These are phyloP conservation scores for Corythornis madagascariensis DNA, from an alignment of 2,113 vertebrate genomes.

Conservation along the genomic window DNA sequence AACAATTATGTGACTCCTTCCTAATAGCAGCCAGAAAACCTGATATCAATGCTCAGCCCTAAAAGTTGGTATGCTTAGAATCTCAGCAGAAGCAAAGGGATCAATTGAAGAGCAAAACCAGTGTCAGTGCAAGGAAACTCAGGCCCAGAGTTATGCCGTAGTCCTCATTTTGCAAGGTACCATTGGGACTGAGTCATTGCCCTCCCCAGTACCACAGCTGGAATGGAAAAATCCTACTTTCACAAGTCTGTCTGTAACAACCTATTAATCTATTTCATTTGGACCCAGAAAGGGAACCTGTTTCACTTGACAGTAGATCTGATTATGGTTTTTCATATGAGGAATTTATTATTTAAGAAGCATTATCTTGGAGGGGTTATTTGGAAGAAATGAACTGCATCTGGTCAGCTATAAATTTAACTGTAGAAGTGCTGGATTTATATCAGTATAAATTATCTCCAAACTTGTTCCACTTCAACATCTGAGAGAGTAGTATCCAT, in stretches of 20 bases:
- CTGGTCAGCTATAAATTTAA: not conserved
- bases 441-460: not conserved
- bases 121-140: not conserved
- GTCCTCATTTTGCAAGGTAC: not conserved
- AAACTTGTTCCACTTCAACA: fast-evolving
- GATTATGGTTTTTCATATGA: not conserved
- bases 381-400: not conserved
- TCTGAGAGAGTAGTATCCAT: not conserved
- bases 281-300: not conserved
- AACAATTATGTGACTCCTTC: not conserved
- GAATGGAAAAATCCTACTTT: not conserved
- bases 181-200: not conserved
- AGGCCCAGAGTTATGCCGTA: not conserved
- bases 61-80: not conserved
- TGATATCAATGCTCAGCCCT: not conserved
- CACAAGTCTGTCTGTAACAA: not conserved
- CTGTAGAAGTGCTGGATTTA: not conserved
- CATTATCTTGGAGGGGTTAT: not conserved
- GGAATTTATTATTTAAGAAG: constrained; percentile 18
- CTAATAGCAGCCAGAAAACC: not conserved
- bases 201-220: not conserved
- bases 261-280: not conserved
- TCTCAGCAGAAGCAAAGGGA: not conserved
- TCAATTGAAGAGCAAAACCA: not conserved
- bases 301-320: constrained; percentile 1